Base-by-base conservation (phyloP, 2,888 invertebrate species). In the Aproaerema taeniolella region DNA sequence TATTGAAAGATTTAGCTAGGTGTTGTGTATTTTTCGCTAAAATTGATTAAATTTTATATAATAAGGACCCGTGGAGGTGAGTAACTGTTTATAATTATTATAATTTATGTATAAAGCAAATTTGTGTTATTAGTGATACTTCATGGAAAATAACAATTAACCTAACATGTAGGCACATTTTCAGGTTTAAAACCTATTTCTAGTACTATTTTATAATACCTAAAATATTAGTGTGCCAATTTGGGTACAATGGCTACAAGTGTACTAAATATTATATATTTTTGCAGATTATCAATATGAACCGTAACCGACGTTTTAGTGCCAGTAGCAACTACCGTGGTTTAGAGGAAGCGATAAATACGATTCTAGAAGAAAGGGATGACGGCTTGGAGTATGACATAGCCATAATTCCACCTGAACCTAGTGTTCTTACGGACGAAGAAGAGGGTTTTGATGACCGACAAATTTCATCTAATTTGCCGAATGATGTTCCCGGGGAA, bases 341-440 rank as follows among this genome's bases (percentile, higher is more conserved):
- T 10, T n/a, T 32, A 7, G 16, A 16, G 16, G 32, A 32, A 32
- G 32, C 20, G 1, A 12, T 32, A 2, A 14, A 32, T 7, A 6
- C 16, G 2, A 17, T 32, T 7, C 9, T 32, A 10, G 17, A 9
- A 10, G 17, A 32, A 10, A 10, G 10, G 8, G 17, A 32, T 10
- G 17, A 17, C 17, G 32, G 17, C 8, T 1, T 2, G 2, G 20
- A 20, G 1, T 32, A 32, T 20, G 32, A 32, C 8, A 17, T 32
- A 5, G 32, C 11, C 11, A 7, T 38, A 13, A 38, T 36, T 15
- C 38, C 38, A 25, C 41, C 44, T n/a, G 32, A 38, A 8, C 44
- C 38, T 2, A 32, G 31, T 9, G 31, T 28, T 14, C 11, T 44
- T 1, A 44, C 38, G 24, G 45, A 45, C 33, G 39, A 45, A 45